Base-by-base conservation (phyloP, 1,140 invertebrate genomes). In the Drosophila mojavensis region DNA sequence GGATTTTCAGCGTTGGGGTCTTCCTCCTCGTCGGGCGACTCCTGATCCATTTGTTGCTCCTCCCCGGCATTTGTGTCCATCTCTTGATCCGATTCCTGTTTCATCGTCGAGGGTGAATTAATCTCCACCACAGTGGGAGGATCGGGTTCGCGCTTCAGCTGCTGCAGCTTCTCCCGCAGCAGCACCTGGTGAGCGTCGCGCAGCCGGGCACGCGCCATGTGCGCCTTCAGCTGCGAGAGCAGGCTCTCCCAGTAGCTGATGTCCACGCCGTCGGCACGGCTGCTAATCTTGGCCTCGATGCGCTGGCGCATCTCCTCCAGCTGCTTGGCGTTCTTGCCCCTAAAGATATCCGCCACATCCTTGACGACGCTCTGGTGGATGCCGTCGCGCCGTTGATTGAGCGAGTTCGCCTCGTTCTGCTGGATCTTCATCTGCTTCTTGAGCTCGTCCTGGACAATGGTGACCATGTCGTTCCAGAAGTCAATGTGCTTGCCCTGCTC, bases 231-330 rank as follows among this genome's bases (percentile, higher is more conserved):
- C 92, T 99, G 96, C 43, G 97, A 97, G 7, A 99, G 93, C 50
- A 99, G 93, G 51, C 97, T 97, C 93, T 99, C 98, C 98, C 98
- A 99, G 93, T 99, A 99, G 54, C 97, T 97, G 71, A 99, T 96
- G 93, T 99, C 98, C 47, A 99, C 95, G 39, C 98, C 98, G 92
- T 98, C 97, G 48, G 95, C 95, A 59, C 96, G 95, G 0, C 95
- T 95, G 75, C 93, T 94, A 36, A 99, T 97, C 94, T 99, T 99
- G 7, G 94, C 93, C 92, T 98, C 97, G 78, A 99, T 99, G 91
- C 97, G 95, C 13, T 94, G 93, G 90, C 99, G 96, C 67, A 99
- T 93, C 48, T 95, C 94, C 75, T 96, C 95, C 61, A 99, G 93
- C 92, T 99, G 97, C 1, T 94, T 93, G 1, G 97, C 96, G 0